Conservation (phyloP, 1,140 invertebrate species). For the Zaprionus tsacasi region DNA sequence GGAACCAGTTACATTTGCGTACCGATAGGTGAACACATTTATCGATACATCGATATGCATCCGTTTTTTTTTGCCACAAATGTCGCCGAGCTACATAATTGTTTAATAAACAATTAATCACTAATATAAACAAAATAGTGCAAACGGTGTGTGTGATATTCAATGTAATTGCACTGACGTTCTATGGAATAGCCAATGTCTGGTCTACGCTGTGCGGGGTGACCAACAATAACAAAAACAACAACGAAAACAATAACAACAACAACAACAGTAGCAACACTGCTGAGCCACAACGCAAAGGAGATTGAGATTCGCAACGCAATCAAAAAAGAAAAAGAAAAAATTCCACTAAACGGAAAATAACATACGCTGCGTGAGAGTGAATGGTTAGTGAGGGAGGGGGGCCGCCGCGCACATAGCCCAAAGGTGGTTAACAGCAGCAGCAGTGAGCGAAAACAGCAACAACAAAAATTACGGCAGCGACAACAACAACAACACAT, state of each 20-base stretch:
- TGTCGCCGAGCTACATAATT: slow-evolving; percentile 68
- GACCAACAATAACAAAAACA: slow-evolving; percentile 38
- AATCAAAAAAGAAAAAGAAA: slow-evolving; percentile 64
- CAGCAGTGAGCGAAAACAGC: slow-evolving; percentile 46
- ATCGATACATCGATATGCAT: slow-evolving; percentile 43
- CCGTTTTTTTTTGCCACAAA: slow-evolving; percentile 30
- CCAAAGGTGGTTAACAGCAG: slow-evolving; percentile 61
- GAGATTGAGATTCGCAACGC: slow-evolving; percentile 73
- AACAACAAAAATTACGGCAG: slow-evolving; percentile 43
- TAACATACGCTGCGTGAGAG: slow-evolving; percentile 61
- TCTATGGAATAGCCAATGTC: slow-evolving; percentile 18
- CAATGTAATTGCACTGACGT: slow-evolving; percentile 14
- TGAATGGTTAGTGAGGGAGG: slow-evolving; percentile 19
- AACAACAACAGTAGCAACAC: slow-evolving; percentile 23
- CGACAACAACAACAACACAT: slow-evolving; percentile 34
- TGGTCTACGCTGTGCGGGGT: not conserved
- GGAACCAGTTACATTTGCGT: slow-evolving; percentile 4
- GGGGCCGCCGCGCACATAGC: slow-evolving; percentile 47
- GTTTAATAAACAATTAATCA: slow-evolving; percentile 81
- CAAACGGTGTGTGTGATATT: slow-evolving; percentile 49
- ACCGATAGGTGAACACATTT: slow-evolving; percentile 28
- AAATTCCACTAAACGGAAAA: slow-evolving; percentile 67
- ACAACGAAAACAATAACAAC: slow-evolving; percentile 42
- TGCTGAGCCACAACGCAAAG: slow-evolving; percentile 51
- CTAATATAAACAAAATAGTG: slow-evolving; percentile 76